These are phyloP conservation scores for Alsophila aescularia DNA, from an alignment of 2,888 invertebrate species.

Conservation along the genomic window DNA sequence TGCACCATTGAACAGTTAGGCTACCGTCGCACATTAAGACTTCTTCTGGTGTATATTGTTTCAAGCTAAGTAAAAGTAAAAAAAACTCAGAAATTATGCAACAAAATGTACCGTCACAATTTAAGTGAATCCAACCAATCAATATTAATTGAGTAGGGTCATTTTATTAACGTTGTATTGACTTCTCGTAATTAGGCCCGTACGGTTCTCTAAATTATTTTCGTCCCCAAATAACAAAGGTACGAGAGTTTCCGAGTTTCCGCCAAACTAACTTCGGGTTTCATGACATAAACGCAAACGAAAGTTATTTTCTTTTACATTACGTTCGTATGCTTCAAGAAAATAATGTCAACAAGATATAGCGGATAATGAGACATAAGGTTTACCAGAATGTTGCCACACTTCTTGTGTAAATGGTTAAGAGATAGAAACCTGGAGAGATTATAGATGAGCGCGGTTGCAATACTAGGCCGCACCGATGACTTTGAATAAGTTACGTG, in stretches of 20 bases:
- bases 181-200: slow-evolving; percentile 22
- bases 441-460: no score
- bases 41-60: no score
- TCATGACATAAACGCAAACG: slow-evolving; percentile 9
- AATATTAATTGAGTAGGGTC: slow-evolving; percentile 13
- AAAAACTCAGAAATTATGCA: background rate
- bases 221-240: slow-evolving; percentile 6
- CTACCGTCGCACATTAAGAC: no score
- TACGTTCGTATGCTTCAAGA: background rate
- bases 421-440: background rate
- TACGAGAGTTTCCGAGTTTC: slow-evolving; percentile 16
- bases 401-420: background rate
- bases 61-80: no score
- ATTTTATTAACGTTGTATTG: slow-evolving; percentile 25
- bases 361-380: slow-evolving; percentile 2
- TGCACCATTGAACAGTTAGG: no score
- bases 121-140: slow-evolving; percentile 10
- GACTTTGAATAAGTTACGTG: no score
- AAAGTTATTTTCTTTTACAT: slow-evolving; percentile 13
- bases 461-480: no score
- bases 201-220: slow-evolving; percentile 17
- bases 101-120: background rate
- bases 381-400: background rate
- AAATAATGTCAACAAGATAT: slow-evolving; percentile 12
- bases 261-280: slow-evolving; percentile 20